A percentile compares a stretch with the other conserved stretches of the same genome.
Evolutionary conservation across 2,888 invertebrate species (phyloP).

Genomic region (Chymomyza caudatula): DNA sequence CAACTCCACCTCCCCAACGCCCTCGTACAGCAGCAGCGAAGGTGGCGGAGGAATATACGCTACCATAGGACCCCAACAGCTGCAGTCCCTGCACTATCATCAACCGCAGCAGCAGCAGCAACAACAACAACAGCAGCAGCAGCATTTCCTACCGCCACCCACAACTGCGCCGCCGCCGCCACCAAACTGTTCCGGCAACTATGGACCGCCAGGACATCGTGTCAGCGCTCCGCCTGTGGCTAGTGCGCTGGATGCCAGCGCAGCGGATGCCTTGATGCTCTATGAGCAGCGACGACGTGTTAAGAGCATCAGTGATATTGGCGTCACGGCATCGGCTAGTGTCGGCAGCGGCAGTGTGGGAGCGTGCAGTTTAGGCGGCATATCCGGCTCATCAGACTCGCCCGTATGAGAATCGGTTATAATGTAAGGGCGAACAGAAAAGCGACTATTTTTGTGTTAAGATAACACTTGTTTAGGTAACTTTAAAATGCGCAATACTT

Average conservation of each 20-base stretch:
- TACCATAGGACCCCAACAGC: constrained; percentile 74
- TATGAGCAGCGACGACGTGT: constrained; percentile 77
- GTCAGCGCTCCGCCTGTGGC: constrained; percentile 76
- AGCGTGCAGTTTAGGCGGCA: constrained; percentile 57
- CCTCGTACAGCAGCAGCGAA: constrained; percentile 78
- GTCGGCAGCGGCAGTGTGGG: constrained; percentile 51
- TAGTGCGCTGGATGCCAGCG: constrained; percentile 50
- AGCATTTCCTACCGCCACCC: constrained; percentile 73
- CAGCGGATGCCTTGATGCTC: constrained; percentile 65
- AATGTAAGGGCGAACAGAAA: constrained; percentile 46
- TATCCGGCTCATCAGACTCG: constrained; percentile 69
- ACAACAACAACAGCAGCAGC: constrained; percentile 20
- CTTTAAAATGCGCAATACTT: too few relatives aligned
- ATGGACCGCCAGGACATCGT: constrained; percentile 73
- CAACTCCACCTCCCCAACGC: constrained; percentile 78
- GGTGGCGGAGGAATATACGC: constrained; percentile 78
- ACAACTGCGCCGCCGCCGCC: constrained; percentile 77
- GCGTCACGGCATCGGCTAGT: constrained; percentile 60
- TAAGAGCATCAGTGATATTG: constrained; percentile 78
- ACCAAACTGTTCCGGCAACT: constrained; percentile 43
- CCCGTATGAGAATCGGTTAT: constrained; percentile 74
- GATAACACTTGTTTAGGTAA: too few relatives aligned
- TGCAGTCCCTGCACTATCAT: constrained; percentile 41
- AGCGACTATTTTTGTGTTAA: background rate
- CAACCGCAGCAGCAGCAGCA: constrained; percentile 22